Percentiles rank a stretch among this genome's conserved stretches.
Evolutionary conservation across 53 echinoderm and acorn worm species (phyloP).

Genomic region (Henricia sp.): DNA sequence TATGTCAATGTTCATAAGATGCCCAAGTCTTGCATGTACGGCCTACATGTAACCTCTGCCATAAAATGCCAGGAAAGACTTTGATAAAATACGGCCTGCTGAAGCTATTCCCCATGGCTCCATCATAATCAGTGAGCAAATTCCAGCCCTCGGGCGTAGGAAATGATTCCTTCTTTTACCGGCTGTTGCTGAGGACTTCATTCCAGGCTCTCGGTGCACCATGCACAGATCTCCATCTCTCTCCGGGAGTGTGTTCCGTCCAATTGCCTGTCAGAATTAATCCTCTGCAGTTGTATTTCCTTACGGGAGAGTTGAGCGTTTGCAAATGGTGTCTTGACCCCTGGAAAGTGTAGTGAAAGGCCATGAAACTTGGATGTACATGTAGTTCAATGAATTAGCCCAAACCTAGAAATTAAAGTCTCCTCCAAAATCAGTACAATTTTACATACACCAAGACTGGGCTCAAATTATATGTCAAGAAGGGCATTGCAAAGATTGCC

Average conservation of each 20-base stretch:
- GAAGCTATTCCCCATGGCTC: constrained; percentile 19
- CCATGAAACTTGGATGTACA: too few relatives aligned
- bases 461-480: too few relatives aligned
- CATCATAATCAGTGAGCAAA: constrained; percentile 16
- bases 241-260: background rate
- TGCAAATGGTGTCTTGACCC: constrained; percentile 1
- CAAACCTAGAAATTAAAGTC: too few relatives aligned
- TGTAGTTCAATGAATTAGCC: too few relatives aligned
- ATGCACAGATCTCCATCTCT: background rate
- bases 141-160: constrained; percentile 4
- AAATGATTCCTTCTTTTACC: background rate
- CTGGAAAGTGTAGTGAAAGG: constrained; percentile 10
- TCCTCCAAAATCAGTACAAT: too few relatives aligned
- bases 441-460: too few relatives aligned
- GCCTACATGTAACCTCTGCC: background rate
- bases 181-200: too few relatives aligned
- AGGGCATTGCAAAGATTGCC: too few relatives aligned
- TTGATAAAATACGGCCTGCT: constrained; percentile 34
- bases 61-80: constrained; percentile 1
- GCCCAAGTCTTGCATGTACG: too few relatives aligned
- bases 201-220: too few relatives aligned
- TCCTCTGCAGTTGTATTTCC: background rate
- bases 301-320: background rate
- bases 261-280: constrained; percentile 4
- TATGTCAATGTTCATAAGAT: too few relatives aligned